phyloP scores from a whole-genome alignment of 2,797 vertebrate genomes.

The Triplophysa yarkandensis region DNA sequence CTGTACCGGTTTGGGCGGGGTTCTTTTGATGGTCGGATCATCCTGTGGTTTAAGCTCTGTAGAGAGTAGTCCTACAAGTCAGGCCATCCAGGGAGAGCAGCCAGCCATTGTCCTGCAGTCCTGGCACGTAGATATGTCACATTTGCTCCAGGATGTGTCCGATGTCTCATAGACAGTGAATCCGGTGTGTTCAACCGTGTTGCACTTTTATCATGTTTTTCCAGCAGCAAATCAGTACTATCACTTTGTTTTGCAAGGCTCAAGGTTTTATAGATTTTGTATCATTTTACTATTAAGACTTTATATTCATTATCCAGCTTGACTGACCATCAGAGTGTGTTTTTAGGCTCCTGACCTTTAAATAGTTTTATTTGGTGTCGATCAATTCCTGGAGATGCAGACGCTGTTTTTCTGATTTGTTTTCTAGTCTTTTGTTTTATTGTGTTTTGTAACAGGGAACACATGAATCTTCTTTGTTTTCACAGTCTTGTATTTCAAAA shows the following conservation, averaged over 20 bases:
- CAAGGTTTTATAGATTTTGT: conserved; percentile 22
- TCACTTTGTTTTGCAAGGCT: conserved; percentile 45
- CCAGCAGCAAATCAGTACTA: conserved; percentile 25
- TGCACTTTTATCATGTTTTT: conserved; percentile 30
- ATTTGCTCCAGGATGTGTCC: conserved; percentile 43
- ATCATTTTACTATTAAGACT: conserved; percentile 30
- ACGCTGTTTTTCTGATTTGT: conserved; percentile 6
- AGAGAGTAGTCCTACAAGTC: conserved; percentile 28
- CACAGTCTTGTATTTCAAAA: background rate
- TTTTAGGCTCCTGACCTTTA: conserved; percentile 7
- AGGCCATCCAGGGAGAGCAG: conserved; percentile 20
- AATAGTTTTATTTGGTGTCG: conserved; percentile 7
- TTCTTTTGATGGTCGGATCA: conserved; percentile 25
- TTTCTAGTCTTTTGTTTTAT: conserved; percentile 20
- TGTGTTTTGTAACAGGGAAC: background rate
- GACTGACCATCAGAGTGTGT: background rate
- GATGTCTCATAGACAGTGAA: conserved; percentile 26
- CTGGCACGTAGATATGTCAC: conserved; percentile 28
- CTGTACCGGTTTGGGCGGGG: conserved; percentile 27
- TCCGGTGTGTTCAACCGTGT: conserved; percentile 41
- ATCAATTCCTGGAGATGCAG: background rate
- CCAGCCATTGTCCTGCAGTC: conserved; percentile 42
- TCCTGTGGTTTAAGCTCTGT: conserved; percentile 1
- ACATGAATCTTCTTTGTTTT: background rate
- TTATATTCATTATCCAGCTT: background rate